Base-by-base conservation (phyloP, 2,113 vertebrate species). In the Syngnathoides biaculeatus region DNA sequence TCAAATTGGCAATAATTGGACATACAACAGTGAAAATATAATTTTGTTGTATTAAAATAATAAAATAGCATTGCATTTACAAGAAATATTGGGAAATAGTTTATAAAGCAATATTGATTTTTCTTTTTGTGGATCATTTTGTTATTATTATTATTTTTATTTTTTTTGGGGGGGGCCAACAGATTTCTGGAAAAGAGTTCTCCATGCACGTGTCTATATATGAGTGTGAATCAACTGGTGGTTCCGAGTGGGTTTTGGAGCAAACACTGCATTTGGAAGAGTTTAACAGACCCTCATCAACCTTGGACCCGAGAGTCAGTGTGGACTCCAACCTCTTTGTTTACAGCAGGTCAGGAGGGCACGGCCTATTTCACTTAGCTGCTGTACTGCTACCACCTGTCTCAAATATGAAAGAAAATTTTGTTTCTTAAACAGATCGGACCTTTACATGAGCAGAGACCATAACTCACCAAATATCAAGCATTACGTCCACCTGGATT, bases 201-300 rank as follows among this genome's bases (percentile, higher is more conserved):
- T 98, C 95, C 79, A 98, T 99, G 96, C 95, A 98, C 2, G 96
- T 99, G 76, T 98, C 96, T 86, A 98, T 98, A 81, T 98, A 96
- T 70, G 97, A 99, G 88, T 99, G 97, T 71, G 97, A 99, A 86
- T 99, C 97, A 12, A 98, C 97, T 0, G 97, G 97, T 50, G 97
- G 97, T 47, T 99, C 97, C 1, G 96, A 98, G 83, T 99, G 97
- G 97, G 96, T 94, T 82, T 89, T 98, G 81, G 97, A 99, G 80
- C 96, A 99, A 90, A 99, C 95, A 0, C 91, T 99, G 79, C 94
- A 96, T 77, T 91, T 99, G 75, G 96, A 98, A 55, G 97, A 98
- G 82, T 93, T 98, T 38, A 89, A 93, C 73, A 94, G 91, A 77
- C 94, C 95, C 26, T 91, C 92, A 24, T 94, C 89, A 19, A 93